Evolutionary conservation across 2,113 vertebrate genomes (phyloP).

Genomic region (Anolis carolinensis): DNA sequence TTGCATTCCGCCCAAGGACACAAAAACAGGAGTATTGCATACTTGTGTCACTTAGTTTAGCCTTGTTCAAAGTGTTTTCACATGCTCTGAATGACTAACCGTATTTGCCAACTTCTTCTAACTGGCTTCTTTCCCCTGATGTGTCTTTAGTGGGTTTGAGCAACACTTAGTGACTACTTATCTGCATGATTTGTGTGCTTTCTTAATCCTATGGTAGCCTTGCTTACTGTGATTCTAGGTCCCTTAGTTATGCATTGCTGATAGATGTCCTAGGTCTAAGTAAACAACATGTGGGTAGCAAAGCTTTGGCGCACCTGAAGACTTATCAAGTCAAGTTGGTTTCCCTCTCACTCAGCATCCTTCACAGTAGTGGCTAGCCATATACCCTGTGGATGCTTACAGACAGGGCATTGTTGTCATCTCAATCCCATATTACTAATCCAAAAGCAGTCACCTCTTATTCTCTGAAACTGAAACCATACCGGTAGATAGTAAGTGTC

Average conservation of each 20-base stretch:
- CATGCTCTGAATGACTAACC: slow-evolving; percentile 28
- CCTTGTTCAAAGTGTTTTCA: background rate
- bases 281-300: background rate
- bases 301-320: background rate
- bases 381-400: no score
- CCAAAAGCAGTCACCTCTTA: background rate
- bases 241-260: slow-evolving; percentile 40
- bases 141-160: background rate
- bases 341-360: background rate
- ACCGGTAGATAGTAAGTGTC: no score
- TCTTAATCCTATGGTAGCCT: background rate
- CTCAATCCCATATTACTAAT: background rate
- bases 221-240: background rate
- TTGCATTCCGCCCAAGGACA: background rate
- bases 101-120: slow-evolving; percentile 38
- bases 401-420: background rate
- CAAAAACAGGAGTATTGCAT: background rate
- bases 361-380: background rate
- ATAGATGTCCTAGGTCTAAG: slow-evolving; percentile 33
- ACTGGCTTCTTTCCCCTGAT: slow-evolving; percentile 8
- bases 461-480: background rate
- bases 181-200: slow-evolving; percentile 9
- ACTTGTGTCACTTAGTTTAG: background rate
- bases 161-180: slow-evolving; percentile 29
- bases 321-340: background rate